A percentile compares a stretch with the other conserved stretches of the same genome.
Evolutionary conservation across 2,888 invertebrate genomes (phyloP).

Genomic region (Xanthia togata): DNA sequence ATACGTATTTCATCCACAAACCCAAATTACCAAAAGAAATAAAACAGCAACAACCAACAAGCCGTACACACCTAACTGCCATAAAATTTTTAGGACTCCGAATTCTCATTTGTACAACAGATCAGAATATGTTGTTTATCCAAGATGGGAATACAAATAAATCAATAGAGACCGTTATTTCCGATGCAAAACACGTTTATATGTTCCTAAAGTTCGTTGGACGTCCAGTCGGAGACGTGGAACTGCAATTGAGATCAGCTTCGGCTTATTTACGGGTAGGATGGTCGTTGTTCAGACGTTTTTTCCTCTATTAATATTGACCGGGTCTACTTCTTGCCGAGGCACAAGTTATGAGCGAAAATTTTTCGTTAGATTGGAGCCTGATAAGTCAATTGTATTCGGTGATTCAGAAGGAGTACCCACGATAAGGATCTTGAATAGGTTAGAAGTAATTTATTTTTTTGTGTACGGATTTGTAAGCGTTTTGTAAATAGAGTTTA

Average conservation of each 20-base stretch:
- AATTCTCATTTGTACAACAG: slow-evolving; percentile 45
- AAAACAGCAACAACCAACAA: slow-evolving; percentile 43
- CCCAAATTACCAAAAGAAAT: slow-evolving; percentile 37
- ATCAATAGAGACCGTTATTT: slow-evolving; percentile 53
- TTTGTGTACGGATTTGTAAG: slow-evolving; percentile 32
- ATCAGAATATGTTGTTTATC: slow-evolving; percentile 50
- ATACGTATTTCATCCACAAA: slow-evolving; percentile 6
- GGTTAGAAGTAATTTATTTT: slow-evolving; percentile 37
- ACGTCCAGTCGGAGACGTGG: slow-evolving; percentile 58
- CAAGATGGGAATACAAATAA: slow-evolving; percentile 50
- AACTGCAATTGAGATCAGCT: slow-evolving; percentile 70
- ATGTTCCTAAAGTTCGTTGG: slow-evolving; percentile 33
- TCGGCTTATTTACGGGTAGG: slow-evolving; percentile 71
- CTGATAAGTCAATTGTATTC: slow-evolving; percentile 32
- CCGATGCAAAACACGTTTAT: slow-evolving; percentile 63
- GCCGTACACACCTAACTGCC: slow-evolving; percentile 31
- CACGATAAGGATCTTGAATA: slow-evolving; percentile 30
- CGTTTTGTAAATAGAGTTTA: slow-evolving; percentile 25
- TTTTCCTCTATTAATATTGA: slow-evolving; percentile 77
- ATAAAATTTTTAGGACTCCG: slow-evolving; percentile 52
- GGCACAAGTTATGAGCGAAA: slow-evolving; percentile 57
- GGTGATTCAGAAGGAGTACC: slow-evolving; percentile 22
- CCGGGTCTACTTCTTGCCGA: slow-evolving; percentile 59
- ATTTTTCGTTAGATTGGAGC: neutral
- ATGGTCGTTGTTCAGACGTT: slow-evolving; percentile 64